phyloP scores from a whole-genome alignment of 1,140 invertebrate species.

The Zaprionus capensis region DNA sequence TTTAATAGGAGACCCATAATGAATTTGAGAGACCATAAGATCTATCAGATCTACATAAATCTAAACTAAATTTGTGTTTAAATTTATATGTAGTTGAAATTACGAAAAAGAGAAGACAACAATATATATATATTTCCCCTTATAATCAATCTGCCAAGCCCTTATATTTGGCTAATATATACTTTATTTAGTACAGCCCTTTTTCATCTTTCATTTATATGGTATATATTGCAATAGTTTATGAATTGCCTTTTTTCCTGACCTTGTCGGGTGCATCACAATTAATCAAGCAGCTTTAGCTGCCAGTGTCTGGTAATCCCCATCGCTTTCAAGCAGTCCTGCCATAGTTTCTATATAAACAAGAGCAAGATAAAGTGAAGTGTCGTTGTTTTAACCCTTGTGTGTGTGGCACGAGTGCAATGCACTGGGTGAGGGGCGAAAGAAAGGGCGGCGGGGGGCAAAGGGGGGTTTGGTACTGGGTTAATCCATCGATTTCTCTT shows the following conservation, averaged over 20 bases:
- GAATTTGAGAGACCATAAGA: no score
- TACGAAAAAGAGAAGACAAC: no score
- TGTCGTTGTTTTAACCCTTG: slow-evolving; percentile 15
- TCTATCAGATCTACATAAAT: no score
- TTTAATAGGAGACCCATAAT: no score
- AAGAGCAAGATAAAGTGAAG: slow-evolving; percentile 20
- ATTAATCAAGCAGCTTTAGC: slow-evolving; percentile 13
- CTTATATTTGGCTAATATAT: background rate
- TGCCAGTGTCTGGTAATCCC: background rate
- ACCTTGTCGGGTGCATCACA: background rate
- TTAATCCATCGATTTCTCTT: slow-evolving; percentile 70
- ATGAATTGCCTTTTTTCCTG: background rate
- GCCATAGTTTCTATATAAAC: slow-evolving; percentile 3
- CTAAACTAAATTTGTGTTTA: no score
- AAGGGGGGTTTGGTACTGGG: slow-evolving; percentile 4
- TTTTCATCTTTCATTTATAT: background rate
- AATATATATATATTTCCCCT: no score
- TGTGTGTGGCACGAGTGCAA: slow-evolving; percentile 9
- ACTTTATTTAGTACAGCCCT: background rate
- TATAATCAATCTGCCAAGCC: no score
- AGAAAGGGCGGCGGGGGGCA: no score
- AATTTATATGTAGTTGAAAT: no score
- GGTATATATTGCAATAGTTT: background rate
- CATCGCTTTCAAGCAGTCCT: background rate
- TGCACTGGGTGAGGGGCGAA: slow-evolving; percentile 8